Evolutionary conservation across 1,140 invertebrate species (phyloP).

Genomic region (Drosophila varians): DNA sequence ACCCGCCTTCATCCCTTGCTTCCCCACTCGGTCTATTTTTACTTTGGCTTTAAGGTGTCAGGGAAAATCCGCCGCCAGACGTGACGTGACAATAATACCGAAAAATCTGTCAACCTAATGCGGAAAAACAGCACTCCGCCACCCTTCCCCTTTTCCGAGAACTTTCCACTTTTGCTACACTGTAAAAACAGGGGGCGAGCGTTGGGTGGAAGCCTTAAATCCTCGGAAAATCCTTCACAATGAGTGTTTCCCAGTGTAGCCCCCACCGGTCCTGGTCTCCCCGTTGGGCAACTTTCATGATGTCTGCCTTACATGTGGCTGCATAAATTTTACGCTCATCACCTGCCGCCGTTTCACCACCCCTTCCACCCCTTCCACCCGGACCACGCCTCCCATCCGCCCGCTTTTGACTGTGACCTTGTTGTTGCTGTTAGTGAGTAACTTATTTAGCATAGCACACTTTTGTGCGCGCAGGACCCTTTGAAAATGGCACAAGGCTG

Average conservation of each 20-base stretch:
- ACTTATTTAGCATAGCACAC: constrained; percentile 73
- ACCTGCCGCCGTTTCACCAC: constrained; percentile 56
- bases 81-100: constrained; percentile 78
- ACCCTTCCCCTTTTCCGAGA: neutral
- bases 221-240: no score
- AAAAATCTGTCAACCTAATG: constrained; percentile 56
- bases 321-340: constrained; percentile 81
- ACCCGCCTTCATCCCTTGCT: no score
- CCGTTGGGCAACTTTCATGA: constrained; percentile 63
- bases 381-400: neutral
- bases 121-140: constrained; percentile 29
- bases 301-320: constrained; percentile 73
- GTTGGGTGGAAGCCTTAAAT: neutral
- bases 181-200: neutral
- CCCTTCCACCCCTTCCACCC: constrained; percentile 2
- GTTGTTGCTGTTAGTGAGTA: constrained; percentile 59
- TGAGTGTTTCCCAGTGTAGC: neutral
- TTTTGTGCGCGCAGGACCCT: constrained; percentile 46
- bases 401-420: constrained; percentile 49
- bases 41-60: constrained; percentile 52
- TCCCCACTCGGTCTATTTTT: no score
- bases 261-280: constrained; percentile 1
- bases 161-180: constrained; percentile 15
- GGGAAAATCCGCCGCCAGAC: constrained; percentile 62
- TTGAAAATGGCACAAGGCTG: constrained; percentile 58